Conservation (phyloP, 2,797 vertebrate genomes). For the Apogon talboti region DNA sequence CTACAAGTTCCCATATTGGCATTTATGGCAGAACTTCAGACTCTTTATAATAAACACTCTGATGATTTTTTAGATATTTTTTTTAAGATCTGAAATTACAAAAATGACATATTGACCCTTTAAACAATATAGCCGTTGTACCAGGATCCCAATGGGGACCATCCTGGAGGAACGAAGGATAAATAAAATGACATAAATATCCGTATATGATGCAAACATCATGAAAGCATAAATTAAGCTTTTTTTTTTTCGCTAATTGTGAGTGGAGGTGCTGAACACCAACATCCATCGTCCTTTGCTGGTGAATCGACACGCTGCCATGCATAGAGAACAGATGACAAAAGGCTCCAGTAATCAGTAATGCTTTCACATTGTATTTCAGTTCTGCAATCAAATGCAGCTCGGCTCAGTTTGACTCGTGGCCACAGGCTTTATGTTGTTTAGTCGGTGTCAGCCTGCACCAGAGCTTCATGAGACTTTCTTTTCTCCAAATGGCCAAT, state of each 20-base stretch:
- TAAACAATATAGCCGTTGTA: too few species aligned
- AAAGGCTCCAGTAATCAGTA: not conserved
- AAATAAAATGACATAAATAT: not conserved
- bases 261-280: slow-evolving; percentile 1
- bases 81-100: too few species aligned
- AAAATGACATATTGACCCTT: too few species aligned
- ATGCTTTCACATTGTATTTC: slow-evolving; percentile 10
- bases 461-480: not conserved
- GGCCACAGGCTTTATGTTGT: slow-evolving; percentile 7
- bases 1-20: too few species aligned
- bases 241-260: slow-evolving; percentile 6
- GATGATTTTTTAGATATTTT: too few species aligned
- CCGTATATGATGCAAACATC: slow-evolving; percentile 1
- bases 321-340: not conserved
- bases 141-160: too few species aligned
- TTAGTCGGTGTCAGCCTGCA: not conserved
- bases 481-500: not conserved
- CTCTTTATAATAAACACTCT: too few species aligned
- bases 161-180: too few species aligned
- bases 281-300: not conserved
- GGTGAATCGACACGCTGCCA: not conserved
- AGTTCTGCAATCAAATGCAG: slow-evolving; percentile 3
- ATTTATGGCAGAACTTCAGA: too few species aligned
- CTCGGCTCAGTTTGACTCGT: slow-evolving; percentile 12
- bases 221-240: too few species aligned